These are phyloP conservation scores for Montifringilla adamsi DNA, from an alignment of 2,113 vertebrate species.

Conservation along the genomic window DNA sequence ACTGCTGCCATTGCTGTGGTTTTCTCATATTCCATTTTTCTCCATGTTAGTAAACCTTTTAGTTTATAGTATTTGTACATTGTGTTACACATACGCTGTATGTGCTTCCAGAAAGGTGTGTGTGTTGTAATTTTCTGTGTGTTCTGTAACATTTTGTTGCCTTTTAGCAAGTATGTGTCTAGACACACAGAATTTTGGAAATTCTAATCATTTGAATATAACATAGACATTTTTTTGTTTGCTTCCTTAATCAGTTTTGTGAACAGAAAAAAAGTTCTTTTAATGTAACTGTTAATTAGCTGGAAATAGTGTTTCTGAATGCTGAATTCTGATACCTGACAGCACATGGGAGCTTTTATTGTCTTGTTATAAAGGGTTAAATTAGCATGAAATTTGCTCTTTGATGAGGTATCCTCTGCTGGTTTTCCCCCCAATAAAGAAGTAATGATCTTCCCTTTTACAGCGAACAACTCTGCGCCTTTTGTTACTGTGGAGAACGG, in stretches of 20 bases:
- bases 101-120: not conserved
- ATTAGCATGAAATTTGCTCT: not conserved
- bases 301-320: not conserved
- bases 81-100: not conserved
- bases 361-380: not conserved
- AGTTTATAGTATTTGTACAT: not conserved
- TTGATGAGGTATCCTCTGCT: not conserved
- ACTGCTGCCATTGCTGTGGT: not conserved
- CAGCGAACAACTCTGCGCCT: constrained; percentile 95
- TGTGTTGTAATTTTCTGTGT: not conserved
- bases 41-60: not conserved
- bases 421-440: not conserved
- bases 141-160: not conserved
- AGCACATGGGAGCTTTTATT: not conserved
- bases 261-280: not conserved
- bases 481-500: constrained; percentile 91
- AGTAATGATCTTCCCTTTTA: constrained; percentile 12
- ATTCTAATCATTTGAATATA: not conserved
- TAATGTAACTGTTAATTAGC: not conserved
- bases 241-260: not conserved
- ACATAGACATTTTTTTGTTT: not conserved
- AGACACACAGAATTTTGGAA: not conserved
- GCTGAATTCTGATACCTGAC: not conserved
- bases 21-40: not conserved
- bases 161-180: not conserved